These are phyloP conservation scores for Pocillopora verrucosa DNA, from an alignment of 64 coral and sea anemone genomes.

Conservation along the genomic window DNA sequence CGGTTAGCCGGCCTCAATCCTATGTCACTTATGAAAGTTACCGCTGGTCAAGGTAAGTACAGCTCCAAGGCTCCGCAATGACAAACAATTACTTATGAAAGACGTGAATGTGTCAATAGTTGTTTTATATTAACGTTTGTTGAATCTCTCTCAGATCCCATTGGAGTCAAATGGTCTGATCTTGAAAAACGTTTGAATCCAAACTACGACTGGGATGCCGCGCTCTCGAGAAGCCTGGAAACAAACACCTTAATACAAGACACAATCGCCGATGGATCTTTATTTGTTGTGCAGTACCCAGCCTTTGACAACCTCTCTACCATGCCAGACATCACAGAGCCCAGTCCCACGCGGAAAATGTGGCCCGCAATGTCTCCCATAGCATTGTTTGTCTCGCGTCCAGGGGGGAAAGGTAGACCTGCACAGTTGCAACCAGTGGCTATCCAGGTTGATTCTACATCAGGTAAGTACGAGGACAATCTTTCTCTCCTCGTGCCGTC, in stretches of 20 bases:
- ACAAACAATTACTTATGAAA: not conserved
- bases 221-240: not conserved
- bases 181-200: slow-evolving; percentile 51
- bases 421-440: slow-evolving; percentile 49
- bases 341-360: slow-evolving; percentile 62
- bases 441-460: slow-evolving; percentile 69
- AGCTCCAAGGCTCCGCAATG: not conserved
- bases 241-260: slow-evolving; percentile 26
- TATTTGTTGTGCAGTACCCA: slow-evolving; percentile 71
- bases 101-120: not conserved
- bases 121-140: not conserved
- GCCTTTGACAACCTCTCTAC: slow-evolving; percentile 67
- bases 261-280: slow-evolving; percentile 33
- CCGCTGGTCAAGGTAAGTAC: slow-evolving; percentile 47
- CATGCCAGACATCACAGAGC: slow-evolving; percentile 56
- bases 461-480: slow-evolving; percentile 37
- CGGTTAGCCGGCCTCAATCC: slow-evolving; percentile 86
- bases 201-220: slow-evolving; percentile 59
- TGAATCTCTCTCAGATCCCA: not conserved
- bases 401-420: slow-evolving; percentile 18
- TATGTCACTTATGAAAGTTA: slow-evolving; percentile 69
- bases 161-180: slow-evolving; percentile 65
- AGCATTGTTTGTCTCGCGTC: slow-evolving; percentile 73
- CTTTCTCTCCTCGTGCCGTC: not conserved
- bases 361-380: slow-evolving; percentile 76